These are phyloP conservation scores for Myanophis thanlyinensis DNA, from an alignment of 2,113 vertebrate genomes.

Conservation along the genomic window DNA sequence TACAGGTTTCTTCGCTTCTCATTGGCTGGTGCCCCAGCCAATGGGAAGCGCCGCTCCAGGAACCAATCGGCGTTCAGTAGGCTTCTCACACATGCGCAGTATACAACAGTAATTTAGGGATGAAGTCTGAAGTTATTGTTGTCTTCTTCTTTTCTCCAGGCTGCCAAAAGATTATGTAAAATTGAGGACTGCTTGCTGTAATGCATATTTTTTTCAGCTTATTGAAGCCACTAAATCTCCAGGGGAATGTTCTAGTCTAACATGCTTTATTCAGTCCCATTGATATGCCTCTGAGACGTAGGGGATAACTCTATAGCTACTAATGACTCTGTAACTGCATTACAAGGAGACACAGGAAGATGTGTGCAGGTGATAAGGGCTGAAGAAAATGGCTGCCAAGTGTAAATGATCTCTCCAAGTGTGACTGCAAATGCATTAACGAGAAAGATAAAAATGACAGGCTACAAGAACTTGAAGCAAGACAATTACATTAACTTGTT, in stretches of 20 bases:
- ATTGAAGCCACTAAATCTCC: neutral
- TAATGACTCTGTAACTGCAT: constrained; percentile 58
- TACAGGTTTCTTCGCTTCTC: too few species aligned
- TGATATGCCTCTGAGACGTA: constrained; percentile 48
- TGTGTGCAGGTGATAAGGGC: constrained; percentile 53
- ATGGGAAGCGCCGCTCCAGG: too few species aligned
- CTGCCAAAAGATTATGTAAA: neutral
- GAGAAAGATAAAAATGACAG: constrained; percentile 28
- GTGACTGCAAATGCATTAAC: constrained; percentile 39
- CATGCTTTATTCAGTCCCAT: constrained; percentile 36
- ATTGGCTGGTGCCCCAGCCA: too few species aligned
- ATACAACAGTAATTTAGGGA: neutral
- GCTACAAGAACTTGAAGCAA: constrained; percentile 8
- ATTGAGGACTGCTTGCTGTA: neutral
- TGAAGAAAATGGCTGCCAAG: constrained; percentile 47
- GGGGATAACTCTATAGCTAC: constrained; percentile 51
- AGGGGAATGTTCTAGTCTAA: neutral
- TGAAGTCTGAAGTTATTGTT: neutral
- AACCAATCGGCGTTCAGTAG: too few species aligned
- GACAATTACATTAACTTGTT: neutral
- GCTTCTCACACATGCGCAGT: too few species aligned
- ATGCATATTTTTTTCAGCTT: neutral
- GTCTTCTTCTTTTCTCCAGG: neutral
- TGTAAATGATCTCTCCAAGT: constrained; percentile 50
- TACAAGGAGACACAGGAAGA: constrained; percentile 65